These are phyloP conservation scores for Hydriomena furcata DNA, from an alignment of 2,888 invertebrate genomes.

Conservation along the genomic window DNA sequence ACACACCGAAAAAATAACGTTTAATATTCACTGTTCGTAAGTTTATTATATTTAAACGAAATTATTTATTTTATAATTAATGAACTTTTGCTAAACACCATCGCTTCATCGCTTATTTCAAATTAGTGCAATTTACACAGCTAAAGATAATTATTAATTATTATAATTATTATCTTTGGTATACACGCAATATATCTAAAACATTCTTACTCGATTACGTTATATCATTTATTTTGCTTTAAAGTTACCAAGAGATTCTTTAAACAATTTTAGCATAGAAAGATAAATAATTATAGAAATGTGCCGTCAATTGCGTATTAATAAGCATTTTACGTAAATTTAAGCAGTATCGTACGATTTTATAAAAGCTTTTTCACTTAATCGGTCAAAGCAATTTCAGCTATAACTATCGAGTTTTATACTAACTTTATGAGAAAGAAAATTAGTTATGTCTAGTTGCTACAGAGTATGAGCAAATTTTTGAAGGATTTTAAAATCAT, in stretches of 20 bases:
- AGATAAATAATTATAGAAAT: not conserved
- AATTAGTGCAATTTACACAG: constrained; percentile 12
- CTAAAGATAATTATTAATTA: constrained; percentile 16
- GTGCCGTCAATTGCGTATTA: not conserved
- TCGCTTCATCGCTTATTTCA: not conserved
- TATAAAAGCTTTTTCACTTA: not conserved
- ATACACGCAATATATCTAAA: constrained; percentile 48
- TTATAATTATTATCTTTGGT: constrained; percentile 61
- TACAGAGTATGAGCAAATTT: constrained; percentile 25
- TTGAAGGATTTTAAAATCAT: constrained; percentile 11
- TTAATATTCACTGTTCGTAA: no score
- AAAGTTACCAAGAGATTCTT: not conserved
- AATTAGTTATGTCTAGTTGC: constrained; percentile 8
- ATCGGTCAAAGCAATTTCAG: no score
- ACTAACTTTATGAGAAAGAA: not conserved
- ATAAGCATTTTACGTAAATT: not conserved
- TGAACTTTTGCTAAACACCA: not conserved
- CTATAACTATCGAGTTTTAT: not conserved
- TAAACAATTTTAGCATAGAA: no score
- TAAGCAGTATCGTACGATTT: no score
- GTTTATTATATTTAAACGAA: no score
- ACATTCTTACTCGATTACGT: constrained; percentile 8
- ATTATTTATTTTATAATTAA: no score
- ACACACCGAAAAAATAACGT: constrained; percentile 7
- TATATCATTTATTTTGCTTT: not conserved